phyloP scores from a whole-genome alignment of 2,888 invertebrate genomes.

The Strigamia maritima region DNA sequence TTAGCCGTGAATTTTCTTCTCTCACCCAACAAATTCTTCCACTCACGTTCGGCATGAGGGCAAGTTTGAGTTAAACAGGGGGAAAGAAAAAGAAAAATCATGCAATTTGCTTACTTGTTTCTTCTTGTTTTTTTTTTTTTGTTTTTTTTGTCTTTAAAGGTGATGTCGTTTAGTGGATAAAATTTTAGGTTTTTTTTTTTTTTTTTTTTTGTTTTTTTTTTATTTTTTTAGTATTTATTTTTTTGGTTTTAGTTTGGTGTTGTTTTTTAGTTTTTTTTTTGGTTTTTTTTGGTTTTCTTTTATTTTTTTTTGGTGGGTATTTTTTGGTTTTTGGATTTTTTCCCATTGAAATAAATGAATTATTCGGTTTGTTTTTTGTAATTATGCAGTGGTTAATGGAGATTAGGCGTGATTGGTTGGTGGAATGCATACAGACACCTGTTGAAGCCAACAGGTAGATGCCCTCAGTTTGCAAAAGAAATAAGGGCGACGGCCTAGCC shows the following conservation, averaged over 20 bases:
- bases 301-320: background rate
- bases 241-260: background rate
- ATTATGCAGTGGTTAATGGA: background rate
- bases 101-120: background rate
- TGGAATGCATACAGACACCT: background rate
- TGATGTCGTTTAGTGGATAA: no score
- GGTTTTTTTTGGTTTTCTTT: background rate
- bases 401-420: background rate
- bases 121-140: background rate
- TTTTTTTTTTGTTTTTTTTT: background rate
- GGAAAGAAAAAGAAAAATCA: background rate
- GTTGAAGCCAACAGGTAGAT: background rate
- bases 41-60: background rate
- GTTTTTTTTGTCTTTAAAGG: background rate
- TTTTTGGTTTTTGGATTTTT: no score
- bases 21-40: slow-evolving; percentile 1
- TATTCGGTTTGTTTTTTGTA: background rate
- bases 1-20: slow-evolving; percentile 17
- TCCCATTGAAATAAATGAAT: background rate
- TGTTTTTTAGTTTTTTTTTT: background rate
- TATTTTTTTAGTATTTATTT: background rate
- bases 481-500: slow-evolving; percentile 26
- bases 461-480: background rate
- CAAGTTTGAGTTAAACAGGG: background rate
- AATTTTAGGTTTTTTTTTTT: background rate